Evolutionary conservation across 2,113 vertebrate genomes (phyloP).

Genomic region (Stictonetta naevosa): DNA sequence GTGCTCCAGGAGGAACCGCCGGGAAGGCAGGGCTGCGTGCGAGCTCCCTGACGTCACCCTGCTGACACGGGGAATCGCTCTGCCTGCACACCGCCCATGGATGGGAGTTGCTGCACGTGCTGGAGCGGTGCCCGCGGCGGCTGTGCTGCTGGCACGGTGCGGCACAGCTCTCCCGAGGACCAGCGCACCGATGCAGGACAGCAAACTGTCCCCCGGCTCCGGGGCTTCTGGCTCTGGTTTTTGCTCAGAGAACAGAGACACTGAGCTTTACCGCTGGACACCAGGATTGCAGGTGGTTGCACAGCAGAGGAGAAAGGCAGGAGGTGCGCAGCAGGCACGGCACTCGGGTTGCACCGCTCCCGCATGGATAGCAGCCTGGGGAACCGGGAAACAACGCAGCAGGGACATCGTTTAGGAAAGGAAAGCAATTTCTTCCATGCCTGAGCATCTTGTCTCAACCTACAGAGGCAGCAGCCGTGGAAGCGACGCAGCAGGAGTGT

Average conservation of each 20-base stretch:
- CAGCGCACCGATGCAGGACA: not conserved
- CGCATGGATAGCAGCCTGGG: not conserved
- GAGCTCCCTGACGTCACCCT: not conserved
- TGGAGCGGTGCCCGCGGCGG: fast-evolving
- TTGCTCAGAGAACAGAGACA: not conserved
- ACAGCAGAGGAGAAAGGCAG: not conserved
- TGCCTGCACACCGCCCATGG: not conserved
- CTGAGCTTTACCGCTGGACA: no score
- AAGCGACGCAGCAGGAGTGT: not conserved
- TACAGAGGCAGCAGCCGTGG: no score
- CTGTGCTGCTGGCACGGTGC: fast-evolving
- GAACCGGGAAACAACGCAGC: not conserved
- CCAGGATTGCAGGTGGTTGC: not conserved
- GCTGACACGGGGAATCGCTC: not conserved
- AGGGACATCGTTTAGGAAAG: not conserved
- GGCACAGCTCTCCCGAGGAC: not conserved
- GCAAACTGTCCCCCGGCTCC: not conserved
- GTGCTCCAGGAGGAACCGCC: not conserved
- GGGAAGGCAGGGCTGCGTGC: not conserved
- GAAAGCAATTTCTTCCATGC: not conserved
- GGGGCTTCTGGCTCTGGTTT: not conserved
- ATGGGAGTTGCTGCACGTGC: not conserved
- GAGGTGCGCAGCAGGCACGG: fast-evolving
- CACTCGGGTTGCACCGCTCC: not conserved
- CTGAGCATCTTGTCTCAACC: not conserved